A percentile compares a stretch with the other conserved stretches of the same genome.
phyloP scores from a whole-genome alignment of 2,797 vertebrate genomes.

The Spinus olivaceus region DNA sequence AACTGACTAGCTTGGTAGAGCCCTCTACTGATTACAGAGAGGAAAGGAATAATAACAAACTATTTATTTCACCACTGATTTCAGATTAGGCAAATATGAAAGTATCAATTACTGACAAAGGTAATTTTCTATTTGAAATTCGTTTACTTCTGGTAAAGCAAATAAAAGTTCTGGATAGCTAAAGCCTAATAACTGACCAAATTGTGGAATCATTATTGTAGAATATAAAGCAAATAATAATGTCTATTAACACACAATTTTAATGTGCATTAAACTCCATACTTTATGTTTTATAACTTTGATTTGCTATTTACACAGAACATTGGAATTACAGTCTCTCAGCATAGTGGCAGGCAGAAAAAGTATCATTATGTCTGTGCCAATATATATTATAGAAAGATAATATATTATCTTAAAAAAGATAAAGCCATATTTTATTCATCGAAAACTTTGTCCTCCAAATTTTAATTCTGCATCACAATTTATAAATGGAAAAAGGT shows the following conservation, averaged over 20 bases:
- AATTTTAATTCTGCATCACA: not conserved
- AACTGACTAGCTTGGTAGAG: not conserved
- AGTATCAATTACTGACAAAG: not conserved
- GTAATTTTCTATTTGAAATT: not conserved
- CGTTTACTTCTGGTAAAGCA: not conserved
- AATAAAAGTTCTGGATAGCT: not conserved
- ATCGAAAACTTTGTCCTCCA: not conserved
- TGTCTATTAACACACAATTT: not conserved
- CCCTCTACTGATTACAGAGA: constrained; percentile 10
- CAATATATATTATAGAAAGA: not conserved
- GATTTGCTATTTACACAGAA: not conserved
- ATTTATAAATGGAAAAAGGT: not conserved
- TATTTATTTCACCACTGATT: not conserved
- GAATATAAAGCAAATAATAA: not conserved
- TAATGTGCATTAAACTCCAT: not conserved
- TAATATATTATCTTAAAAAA: no score
- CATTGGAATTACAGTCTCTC: not conserved
- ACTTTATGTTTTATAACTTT: not conserved
- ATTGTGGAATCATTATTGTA: not conserved
- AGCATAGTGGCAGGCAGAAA: fast-evolving
- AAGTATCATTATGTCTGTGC: not conserved
- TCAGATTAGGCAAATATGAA: not conserved
- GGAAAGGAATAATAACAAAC: not conserved
- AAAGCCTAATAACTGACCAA: not conserved
- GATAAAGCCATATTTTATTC: not conserved